Conservation (phyloP, 2,888 invertebrate species). For the Pherbina coryleti region DNA sequence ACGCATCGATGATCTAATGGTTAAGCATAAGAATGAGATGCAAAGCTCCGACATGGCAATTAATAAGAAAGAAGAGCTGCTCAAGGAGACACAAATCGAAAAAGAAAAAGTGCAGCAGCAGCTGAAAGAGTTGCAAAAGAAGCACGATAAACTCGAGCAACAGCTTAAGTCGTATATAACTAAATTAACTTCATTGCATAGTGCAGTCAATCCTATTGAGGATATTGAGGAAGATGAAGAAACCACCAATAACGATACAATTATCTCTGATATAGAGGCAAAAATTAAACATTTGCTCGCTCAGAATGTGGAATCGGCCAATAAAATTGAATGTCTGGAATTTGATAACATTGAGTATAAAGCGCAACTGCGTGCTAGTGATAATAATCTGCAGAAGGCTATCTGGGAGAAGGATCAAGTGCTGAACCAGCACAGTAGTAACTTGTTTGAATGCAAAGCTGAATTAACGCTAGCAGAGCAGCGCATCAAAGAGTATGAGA, state of each 20-base stretch:
- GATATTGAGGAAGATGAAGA: not conserved
- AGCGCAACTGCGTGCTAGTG: slow-evolving; percentile 30
- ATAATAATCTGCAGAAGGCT: slow-evolving; percentile 33
- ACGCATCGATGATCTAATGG: slow-evolving; percentile 42
- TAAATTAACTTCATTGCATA: not conserved
- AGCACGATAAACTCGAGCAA: slow-evolving; percentile 9
- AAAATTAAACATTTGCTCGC: slow-evolving; percentile 33
- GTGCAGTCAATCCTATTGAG: not conserved
- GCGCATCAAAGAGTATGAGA: slow-evolving; percentile 39
- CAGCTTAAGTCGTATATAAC: slow-evolving; percentile 12
- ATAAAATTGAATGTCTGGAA: slow-evolving; percentile 23
- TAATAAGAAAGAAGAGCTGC: slow-evolving; percentile 20
- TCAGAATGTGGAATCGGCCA: slow-evolving; percentile 4
- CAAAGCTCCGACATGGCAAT: slow-evolving; percentile 35
- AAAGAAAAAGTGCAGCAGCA: not conserved
- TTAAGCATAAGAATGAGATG: slow-evolving; percentile 42
- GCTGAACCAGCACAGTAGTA: slow-evolving; percentile 24
- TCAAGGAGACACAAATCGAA: not conserved
- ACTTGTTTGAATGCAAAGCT: slow-evolving; percentile 35
- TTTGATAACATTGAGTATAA: slow-evolving; percentile 24
- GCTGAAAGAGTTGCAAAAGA: not conserved
- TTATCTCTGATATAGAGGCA: slow-evolving; percentile 12
- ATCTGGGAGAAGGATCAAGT: slow-evolving; percentile 34
- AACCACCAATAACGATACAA: not conserved
- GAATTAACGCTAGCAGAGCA: slow-evolving; percentile 17